A percentile compares a stretch with the other conserved stretches of the same genome.
Evolutionary conservation across 1,140 invertebrate genomes (phyloP).

Genomic region (Philotrypesis tridentata): DNA sequence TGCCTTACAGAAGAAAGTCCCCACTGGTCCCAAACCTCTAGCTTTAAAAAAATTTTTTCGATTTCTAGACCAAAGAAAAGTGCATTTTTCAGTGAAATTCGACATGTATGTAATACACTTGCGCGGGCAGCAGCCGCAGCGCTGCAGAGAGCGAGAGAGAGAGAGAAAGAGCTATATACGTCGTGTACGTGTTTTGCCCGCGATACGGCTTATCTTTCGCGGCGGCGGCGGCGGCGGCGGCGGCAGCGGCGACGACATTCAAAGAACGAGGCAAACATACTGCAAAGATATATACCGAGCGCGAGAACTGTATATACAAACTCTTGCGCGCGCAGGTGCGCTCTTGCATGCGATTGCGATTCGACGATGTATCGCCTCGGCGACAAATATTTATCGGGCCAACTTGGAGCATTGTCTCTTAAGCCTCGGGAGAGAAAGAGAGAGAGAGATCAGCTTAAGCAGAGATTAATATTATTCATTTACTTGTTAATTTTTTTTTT

Average conservation of each 20-base stretch:
- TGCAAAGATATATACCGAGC: background rate
- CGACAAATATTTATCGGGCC: background rate
- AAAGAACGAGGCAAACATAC: background rate
- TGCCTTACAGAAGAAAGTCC: no score
- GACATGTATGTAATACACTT: background rate
- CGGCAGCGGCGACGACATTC: constrained; percentile 1
- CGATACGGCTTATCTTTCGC: constrained; percentile 25
- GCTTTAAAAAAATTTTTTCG: no score
- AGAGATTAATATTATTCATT: background rate
- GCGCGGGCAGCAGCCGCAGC: background rate
- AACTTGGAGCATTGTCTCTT: background rate
- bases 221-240: background rate
- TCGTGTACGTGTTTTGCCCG: constrained; percentile 12
- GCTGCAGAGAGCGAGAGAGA: background rate
- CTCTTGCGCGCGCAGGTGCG: background rate
- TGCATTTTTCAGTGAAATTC: background rate
- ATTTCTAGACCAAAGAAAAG: no score
- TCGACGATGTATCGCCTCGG: background rate
- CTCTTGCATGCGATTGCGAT: background rate
- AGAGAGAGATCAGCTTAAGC: background rate
- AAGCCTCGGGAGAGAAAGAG: no score
- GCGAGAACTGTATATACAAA: background rate
- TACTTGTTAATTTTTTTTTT: no score
- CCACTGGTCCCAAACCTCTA: no score
- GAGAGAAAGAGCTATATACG: no score